These are phyloP conservation scores for Sinodicranocentrus sp. DNA, from an alignment of 2,888 invertebrate species.

Conservation along the genomic window DNA sequence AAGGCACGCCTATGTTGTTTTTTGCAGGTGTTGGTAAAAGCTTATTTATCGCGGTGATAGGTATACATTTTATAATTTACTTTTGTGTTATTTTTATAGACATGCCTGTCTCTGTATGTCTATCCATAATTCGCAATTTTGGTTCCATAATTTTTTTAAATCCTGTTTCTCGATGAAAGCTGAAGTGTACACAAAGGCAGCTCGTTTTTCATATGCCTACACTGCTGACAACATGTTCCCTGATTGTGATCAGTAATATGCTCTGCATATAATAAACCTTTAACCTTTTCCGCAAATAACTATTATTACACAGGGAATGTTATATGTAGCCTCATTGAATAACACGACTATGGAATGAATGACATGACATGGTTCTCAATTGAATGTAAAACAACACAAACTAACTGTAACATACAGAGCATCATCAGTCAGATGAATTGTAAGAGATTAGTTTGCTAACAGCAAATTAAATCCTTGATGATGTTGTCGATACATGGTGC, in stretches of 20 bases:
- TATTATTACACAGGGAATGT: background rate
- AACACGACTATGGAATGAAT: background rate
- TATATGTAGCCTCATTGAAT: background rate
- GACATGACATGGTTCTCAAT: background rate
- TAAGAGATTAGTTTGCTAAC: background rate
- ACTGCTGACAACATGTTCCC: too few relatives aligned
- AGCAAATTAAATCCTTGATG: conserved; percentile 5
- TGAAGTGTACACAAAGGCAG: too few relatives aligned
- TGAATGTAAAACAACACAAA: background rate
- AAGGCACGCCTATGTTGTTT: conserved; percentile 47
- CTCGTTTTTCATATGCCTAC: too few relatives aligned
- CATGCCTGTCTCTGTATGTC: too few relatives aligned
- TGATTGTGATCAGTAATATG: background rate
- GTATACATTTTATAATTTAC: too few relatives aligned
- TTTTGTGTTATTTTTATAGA: too few relatives aligned
- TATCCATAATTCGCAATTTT: too few relatives aligned
- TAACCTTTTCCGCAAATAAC: background rate
- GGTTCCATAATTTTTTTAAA: too few relatives aligned
- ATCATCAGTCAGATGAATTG: background rate
- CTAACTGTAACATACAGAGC: conserved; percentile 18
- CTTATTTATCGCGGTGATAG: too few relatives aligned
- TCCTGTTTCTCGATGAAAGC: too few relatives aligned
- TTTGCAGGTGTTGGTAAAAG: too few relatives aligned
- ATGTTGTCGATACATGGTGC: background rate
- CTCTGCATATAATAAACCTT: background rate